Evolutionary conservation across 2,888 invertebrate species (phyloP).

Genomic region (Salpingus planirostris): DNA sequence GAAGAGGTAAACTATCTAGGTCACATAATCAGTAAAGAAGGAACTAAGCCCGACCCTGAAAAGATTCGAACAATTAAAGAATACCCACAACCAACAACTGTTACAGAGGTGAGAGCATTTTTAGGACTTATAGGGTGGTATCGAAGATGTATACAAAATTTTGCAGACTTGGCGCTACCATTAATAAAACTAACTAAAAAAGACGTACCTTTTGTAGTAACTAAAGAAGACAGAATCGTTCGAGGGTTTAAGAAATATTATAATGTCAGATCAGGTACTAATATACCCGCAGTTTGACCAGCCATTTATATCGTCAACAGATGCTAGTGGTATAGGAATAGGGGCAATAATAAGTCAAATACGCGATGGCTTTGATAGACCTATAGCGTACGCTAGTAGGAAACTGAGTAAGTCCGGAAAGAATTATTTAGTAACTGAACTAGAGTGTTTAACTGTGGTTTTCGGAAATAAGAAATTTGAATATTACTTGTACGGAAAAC

Average conservation of each 20-base stretch:
- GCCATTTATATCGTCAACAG: conserved; percentile 1
- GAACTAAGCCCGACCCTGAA: not conserved
- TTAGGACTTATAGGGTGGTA: conserved; percentile 1
- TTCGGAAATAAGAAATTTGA: not conserved
- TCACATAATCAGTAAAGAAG: conserved; percentile 8
- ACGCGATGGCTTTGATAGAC: not conserved
- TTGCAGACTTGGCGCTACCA: not conserved
- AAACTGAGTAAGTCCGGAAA: not conserved
- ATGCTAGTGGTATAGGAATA: not conserved
- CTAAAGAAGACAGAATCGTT: not conserved
- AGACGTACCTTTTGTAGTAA: not conserved
- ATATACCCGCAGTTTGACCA: not conserved
- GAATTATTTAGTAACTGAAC: not conserved
- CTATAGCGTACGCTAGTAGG: conserved; percentile 1
- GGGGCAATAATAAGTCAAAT: not conserved
- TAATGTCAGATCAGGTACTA: not conserved
- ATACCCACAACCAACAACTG: not conserved
- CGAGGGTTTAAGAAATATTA: not conserved
- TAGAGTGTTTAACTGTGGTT: not conserved
- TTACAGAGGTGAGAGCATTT: not conserved
- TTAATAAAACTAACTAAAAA: not conserved
- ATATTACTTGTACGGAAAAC: not conserved
- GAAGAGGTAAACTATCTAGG: conserved; percentile 15
- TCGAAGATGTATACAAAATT: conserved; percentile 2
- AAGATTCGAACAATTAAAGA: not conserved